Percentiles rank a stretch among this genome's conserved stretches.
Conservation (phyloP, 1,140 invertebrate genomes). For the Megalopta genalis region DNA sequence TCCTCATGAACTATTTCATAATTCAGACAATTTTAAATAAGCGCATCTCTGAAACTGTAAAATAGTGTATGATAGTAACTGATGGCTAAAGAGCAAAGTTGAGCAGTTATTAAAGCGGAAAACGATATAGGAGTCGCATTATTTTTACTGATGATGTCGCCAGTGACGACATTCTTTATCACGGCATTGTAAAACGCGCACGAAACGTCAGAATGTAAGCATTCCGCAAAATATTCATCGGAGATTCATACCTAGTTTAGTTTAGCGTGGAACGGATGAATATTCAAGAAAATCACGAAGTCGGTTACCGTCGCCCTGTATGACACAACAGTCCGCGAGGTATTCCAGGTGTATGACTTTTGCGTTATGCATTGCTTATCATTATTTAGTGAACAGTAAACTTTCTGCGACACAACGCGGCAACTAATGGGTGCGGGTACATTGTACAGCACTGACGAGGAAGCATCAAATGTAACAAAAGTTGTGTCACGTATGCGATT, state of each 20-base stretch:
- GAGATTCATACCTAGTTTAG: conserved; percentile 12
- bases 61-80: too few relatives aligned
- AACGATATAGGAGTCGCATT: too few relatives aligned
- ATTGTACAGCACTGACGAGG: too few relatives aligned
- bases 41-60: too few relatives aligned
- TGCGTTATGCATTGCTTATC: conserved; percentile 50
- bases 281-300: conserved; percentile 52
- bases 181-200: neutral
- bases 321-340: conserved; percentile 22
- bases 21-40: too few relatives aligned
- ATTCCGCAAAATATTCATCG: conserved; percentile 33
- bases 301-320: conserved; percentile 41
- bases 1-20: too few relatives aligned
- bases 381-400: conserved; percentile 27
- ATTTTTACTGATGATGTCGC: too few relatives aligned
- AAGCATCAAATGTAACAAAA: too few relatives aligned
- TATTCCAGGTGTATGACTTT: conserved; percentile 33
- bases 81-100: too few relatives aligned
- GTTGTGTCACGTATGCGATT: too few relatives aligned
- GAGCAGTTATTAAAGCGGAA: too few relatives aligned
- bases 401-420: neutral
- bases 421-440: neutral
- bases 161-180: too few relatives aligned
- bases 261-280: conserved; percentile 13
- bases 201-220: neutral